Conservation (phyloP, 2,888 invertebrate genomes). For the Dolichopus griseipennis region DNA sequence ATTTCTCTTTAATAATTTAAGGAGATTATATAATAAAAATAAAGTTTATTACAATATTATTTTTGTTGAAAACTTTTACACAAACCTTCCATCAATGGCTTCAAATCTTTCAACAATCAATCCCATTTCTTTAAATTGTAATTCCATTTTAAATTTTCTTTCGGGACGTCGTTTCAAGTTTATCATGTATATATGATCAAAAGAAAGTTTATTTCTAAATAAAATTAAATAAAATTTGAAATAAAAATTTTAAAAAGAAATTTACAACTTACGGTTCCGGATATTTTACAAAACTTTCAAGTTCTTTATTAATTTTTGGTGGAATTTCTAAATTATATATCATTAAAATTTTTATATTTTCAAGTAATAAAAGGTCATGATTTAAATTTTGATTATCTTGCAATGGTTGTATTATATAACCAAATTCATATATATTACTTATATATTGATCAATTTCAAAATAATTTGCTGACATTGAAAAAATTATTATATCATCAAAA, state of each 20-base stretch:
- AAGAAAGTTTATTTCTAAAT: slow-evolving; percentile 54
- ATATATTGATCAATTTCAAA: slow-evolving; percentile 59
- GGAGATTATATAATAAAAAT: not conserved
- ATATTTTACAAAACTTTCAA: slow-evolving; percentile 39
- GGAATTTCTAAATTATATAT: slow-evolving; percentile 50
- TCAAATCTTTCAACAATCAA: slow-evolving; percentile 62
- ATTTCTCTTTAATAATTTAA: slow-evolving; percentile 50
- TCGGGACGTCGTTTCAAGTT: slow-evolving; percentile 79
- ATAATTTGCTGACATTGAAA: slow-evolving; percentile 71
- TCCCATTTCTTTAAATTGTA: slow-evolving; percentile 70
- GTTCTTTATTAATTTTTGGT: slow-evolving; percentile 41
- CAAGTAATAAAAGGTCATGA: slow-evolving; percentile 61
- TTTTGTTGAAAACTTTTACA: slow-evolving; percentile 19
- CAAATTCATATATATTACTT: slow-evolving; percentile 74
- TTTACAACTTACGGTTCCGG: slow-evolving; percentile 33
- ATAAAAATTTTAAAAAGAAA: not conserved
- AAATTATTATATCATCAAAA: slow-evolving; percentile 84
- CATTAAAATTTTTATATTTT: slow-evolving; percentile 67
- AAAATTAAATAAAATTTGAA: not conserved
- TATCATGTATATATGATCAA: slow-evolving; percentile 83
- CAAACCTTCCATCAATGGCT: slow-evolving; percentile 85
- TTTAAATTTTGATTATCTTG: slow-evolving; percentile 56
- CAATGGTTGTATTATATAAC: slow-evolving; percentile 72
- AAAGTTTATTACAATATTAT: too few relatives aligned
- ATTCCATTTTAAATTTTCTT: slow-evolving; percentile 67